Conservation (phyloP, 1,140 invertebrate genomes). For the Apocrypta bakeri region DNA sequence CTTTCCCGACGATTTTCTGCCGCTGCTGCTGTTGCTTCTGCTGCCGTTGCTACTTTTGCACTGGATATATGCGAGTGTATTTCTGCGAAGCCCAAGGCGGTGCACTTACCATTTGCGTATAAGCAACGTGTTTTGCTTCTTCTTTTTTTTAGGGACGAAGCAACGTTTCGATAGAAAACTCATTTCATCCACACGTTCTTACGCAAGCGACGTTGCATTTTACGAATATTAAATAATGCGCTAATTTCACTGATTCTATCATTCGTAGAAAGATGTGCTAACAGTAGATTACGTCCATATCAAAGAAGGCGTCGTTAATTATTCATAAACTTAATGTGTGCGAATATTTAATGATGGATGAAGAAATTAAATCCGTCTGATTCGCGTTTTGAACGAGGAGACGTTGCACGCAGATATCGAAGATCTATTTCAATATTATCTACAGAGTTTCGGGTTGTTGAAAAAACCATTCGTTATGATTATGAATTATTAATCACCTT, state of each 20-base stretch:
- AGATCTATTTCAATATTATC: background rate
- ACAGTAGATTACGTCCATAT: too few relatives aligned
- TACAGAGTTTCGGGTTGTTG: background rate
- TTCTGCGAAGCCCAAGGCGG: background rate
- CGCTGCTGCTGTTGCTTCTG: background rate
- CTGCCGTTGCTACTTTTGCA: conserved; percentile 5
- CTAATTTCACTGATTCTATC: too few relatives aligned
- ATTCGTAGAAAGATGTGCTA: too few relatives aligned
- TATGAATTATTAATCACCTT: background rate
- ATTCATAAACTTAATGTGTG: background rate
- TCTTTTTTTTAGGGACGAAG: background rate
- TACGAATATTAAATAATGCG: too few relatives aligned
- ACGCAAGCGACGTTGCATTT: too few relatives aligned
- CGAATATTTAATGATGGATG: background rate
- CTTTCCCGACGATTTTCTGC: background rate
- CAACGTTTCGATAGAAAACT: background rate
- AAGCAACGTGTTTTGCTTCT: background rate
- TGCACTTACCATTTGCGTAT: conserved; percentile 13
- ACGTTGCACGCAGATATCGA: background rate
- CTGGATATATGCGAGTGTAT: conserved; percentile 2
- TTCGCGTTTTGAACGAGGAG: background rate
- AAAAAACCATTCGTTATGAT: background rate
- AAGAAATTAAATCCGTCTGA: background rate
- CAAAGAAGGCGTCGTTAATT: background rate
- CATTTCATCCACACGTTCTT: too few relatives aligned